A percentile compares a stretch with the other conserved stretches of the same genome.
Conservation (phyloP, 2,888 invertebrate genomes). For the Dryobotodes eremita region DNA sequence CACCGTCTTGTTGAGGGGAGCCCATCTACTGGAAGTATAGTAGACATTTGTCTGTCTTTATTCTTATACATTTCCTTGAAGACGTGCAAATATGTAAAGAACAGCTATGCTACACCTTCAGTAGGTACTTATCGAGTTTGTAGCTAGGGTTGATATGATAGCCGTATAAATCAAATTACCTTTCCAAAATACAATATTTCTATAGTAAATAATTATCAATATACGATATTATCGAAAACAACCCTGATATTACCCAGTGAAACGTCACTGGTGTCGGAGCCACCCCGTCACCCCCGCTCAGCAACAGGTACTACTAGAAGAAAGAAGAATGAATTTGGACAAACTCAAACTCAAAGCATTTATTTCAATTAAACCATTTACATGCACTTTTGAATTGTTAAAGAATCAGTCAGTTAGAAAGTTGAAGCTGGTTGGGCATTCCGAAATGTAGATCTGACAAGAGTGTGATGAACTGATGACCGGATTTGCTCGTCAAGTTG, state of each 20-base stretch:
- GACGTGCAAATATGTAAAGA: background rate
- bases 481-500: constrained; percentile 1
- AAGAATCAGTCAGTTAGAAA: too few relatives aligned
- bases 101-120: background rate
- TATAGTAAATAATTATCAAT: background rate
- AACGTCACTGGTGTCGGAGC: background rate
- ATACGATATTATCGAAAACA: background rate
- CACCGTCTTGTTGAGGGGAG: constrained; percentile 1
- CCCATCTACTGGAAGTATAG: background rate
- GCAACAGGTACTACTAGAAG: constrained; percentile 47
- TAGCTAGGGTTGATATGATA: constrained; percentile 6
- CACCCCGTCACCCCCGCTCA: background rate
- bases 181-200: constrained; percentile 1
- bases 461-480: constrained; percentile 38
- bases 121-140: background rate
- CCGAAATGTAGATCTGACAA: background rate
- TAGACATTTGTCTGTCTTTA: background rate
- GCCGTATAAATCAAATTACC: background rate
- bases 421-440: too few relatives aligned
- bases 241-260: background rate
- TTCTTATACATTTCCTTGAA: background rate
- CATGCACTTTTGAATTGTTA: too few relatives aligned
- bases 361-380: too few relatives aligned
- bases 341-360: too few relatives aligned
- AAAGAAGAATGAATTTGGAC: constrained; percentile 4